phyloP scores from a whole-genome alignment of 2,888 invertebrate species.

The Heliconius erato region DNA sequence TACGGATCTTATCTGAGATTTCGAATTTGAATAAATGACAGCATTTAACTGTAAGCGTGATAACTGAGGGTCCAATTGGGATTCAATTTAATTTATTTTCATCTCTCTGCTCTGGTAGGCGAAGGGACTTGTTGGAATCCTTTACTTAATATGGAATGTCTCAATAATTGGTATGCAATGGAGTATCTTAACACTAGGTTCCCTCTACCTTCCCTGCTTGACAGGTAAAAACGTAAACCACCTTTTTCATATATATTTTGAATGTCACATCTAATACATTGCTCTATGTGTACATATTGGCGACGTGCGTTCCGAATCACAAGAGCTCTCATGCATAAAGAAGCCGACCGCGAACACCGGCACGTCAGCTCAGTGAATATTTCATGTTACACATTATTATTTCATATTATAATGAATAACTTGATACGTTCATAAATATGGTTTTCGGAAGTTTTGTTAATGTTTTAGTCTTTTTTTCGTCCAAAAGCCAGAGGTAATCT shows the following conservation, averaged over 20 bases:
- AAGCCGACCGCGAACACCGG: conserved; percentile 76
- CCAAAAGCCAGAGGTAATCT: too few species aligned
- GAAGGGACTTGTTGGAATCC: neutral
- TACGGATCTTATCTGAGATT: neutral
- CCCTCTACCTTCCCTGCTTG: neutral
- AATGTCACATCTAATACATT: conserved; percentile 38
- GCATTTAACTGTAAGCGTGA: too few species aligned
- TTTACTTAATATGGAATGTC: neutral
- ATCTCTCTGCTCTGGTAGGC: neutral
- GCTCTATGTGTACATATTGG: conserved; percentile 68
- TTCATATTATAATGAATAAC: conserved; percentile 25
- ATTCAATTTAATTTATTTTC: neutral
- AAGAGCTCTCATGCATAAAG: conserved; percentile 83
- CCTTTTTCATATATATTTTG: too few species aligned
- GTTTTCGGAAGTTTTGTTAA: neutral
- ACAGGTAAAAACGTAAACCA: neutral
- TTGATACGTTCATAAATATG: neutral
- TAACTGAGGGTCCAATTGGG: too few species aligned
- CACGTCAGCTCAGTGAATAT: conserved; percentile 75
- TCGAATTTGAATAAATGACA: too few species aligned
- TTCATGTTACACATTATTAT: conserved; percentile 59
- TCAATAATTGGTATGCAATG: neutral
- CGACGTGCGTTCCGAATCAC: conserved; percentile 76
- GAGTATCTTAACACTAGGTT: neutral
- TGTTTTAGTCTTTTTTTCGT: too few species aligned